Conservation (phyloP, 23 tunicate genomes). For the Diplosoma virens region DNA sequence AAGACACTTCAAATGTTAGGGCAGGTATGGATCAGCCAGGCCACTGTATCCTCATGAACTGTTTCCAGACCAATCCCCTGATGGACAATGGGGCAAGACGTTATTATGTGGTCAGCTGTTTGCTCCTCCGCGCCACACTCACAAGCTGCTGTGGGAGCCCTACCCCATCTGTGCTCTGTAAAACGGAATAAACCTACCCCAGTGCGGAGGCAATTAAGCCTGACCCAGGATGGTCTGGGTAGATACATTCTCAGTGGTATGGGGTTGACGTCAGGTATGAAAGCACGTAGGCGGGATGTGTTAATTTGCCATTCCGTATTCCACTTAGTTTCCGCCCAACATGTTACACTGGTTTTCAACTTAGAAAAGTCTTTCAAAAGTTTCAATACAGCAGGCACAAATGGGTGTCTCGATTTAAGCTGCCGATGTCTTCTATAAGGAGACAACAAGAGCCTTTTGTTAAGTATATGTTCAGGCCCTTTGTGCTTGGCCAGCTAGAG, state of each 20-base stretch:
- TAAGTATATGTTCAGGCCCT: neutral
- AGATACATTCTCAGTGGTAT: neutral
- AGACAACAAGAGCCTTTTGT: neutral
- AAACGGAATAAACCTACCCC: too few species aligned
- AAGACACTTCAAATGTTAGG: too few species aligned
- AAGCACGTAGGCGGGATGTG: conserved; percentile 2
- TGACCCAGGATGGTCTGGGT: neutral
- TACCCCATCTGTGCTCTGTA: too few species aligned
- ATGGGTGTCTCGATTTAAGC: conserved; percentile 11
- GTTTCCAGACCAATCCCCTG: too few species aligned
- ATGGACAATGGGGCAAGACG: too few species aligned
- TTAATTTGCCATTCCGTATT: neutral
- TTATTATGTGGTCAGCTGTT: too few species aligned
- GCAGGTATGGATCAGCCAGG: too few species aligned
- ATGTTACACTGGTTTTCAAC: neutral
- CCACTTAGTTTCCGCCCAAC: neutral
- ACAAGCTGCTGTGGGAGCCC: too few species aligned
- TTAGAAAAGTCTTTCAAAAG: neutral
- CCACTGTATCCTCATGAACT: too few species aligned
- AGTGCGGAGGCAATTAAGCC: neutral
- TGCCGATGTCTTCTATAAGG: neutral
- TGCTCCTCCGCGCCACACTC: too few species aligned
- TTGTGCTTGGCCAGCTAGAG: too few species aligned
- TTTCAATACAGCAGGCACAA: neutral
- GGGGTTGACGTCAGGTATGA: neutral